Evolutionary conservation across 2,113 vertebrate species (phyloP), one percentile per base, ranked within the genome.

Genomic region (Lipophrys pholis): DNA sequence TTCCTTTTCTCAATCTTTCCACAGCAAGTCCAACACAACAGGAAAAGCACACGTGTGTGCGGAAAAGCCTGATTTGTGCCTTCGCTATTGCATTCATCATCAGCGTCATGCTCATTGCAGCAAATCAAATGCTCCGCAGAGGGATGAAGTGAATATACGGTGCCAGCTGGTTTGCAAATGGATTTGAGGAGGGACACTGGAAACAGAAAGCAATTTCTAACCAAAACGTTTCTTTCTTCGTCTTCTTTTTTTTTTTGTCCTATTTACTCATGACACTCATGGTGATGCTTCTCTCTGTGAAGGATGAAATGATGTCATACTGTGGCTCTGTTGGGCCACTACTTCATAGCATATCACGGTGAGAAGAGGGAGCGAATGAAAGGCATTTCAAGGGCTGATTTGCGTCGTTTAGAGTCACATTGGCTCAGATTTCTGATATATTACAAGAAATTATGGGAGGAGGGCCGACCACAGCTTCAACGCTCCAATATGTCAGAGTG

Each of bases 11-110:
- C n/a, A 11, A 56, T 84, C 60, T 89, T 77, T 85, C 80, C 76
- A 17, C 87, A 93, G 92, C 95, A 85, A 99, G 96, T 83, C 96
- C 98, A 72, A 98, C 96, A 80, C 97, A 98, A 93, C 97, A 99
- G 93, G 97, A 98, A 90, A 96, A 98, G 55, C 97, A 99, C 95
- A 99, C 98, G 0, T 99, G 98, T 0, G 97, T 99, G 90, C 92
- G 97, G 41, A 99, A 99, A 92, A 99, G 97, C 80, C 94, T 99
- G 84, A 99, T 99, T 93, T 98, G 97, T 94, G 97, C 97, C 92
- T 99, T 99, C 6, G 97, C 97, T 88, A 97, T 99, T 5, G 97
- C 97, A 72, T 99, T 99, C 85, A 97, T 99, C 94, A 99, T 98
- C 93, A 99, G 97, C 43, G 97, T 99, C 73, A 98, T 99, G 97